A percentile compares a stretch with the other conserved stretches of the same genome.
Conservation (phyloP, 2,113 vertebrate genomes). For the Sapajus apella region DNA sequence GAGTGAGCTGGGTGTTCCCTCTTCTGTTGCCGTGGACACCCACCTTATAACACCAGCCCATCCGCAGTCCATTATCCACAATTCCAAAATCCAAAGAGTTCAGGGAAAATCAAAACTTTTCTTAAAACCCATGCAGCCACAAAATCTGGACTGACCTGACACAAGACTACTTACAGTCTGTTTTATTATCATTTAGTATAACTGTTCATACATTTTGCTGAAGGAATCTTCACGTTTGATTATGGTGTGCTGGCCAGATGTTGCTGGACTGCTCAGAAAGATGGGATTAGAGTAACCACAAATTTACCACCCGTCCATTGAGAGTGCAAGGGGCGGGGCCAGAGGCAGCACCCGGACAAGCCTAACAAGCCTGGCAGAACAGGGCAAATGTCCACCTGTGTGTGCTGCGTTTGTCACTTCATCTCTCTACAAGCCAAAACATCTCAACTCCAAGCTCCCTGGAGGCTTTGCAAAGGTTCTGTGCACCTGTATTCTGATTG, state of each 20-base stretch:
- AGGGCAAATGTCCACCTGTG: neutral
- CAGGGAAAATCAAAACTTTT: neutral
- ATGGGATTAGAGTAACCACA: neutral
- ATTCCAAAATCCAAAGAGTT: neutral
- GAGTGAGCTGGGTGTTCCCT: rapidly evolving
- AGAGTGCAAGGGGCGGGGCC: neutral
- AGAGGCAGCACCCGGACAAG: neutral
- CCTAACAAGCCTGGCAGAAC: neutral
- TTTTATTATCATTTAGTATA: neutral
- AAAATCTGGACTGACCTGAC: neutral
- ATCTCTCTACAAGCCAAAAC: neutral
- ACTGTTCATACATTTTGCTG: neutral
- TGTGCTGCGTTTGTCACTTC: no score
- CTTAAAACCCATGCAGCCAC: neutral
- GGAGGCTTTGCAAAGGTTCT: neutral
- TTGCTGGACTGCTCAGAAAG: neutral
- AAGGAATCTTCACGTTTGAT: neutral
- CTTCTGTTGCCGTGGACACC: neutral
- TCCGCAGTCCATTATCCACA: neutral
- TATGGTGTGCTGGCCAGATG: neutral
- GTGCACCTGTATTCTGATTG: neutral
- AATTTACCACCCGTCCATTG: neutral
- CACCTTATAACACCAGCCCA: rapidly evolving
- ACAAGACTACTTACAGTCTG: neutral
- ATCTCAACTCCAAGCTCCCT: neutral